phyloP scores from a whole-genome alignment of 92 coral and sea anemone species.

The Zoanthus sociatus region DNA sequence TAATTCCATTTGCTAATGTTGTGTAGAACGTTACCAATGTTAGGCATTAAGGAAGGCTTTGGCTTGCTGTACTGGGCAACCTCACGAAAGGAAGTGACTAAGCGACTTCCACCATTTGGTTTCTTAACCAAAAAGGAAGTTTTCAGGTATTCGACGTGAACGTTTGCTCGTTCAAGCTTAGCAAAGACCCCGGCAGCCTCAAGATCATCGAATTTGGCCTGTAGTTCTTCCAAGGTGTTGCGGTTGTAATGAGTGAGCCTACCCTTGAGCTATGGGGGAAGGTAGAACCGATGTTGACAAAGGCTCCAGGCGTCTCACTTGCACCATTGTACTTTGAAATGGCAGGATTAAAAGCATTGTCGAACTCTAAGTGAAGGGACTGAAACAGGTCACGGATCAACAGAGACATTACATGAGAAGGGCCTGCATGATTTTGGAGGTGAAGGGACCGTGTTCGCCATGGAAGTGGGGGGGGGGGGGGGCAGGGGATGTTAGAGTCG shows the following conservation, averaged over 20 bases:
- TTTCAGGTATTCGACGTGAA: constrained; percentile 48
- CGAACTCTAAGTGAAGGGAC: constrained; percentile 51
- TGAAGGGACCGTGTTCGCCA: constrained; percentile 7
- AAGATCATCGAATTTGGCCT: constrained; percentile 51
- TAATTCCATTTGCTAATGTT: constrained; percentile 42
- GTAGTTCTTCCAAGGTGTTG: constrained; percentile 53
- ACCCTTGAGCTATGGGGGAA: constrained; percentile 64
- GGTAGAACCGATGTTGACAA: constrained; percentile 54
- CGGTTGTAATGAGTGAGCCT: constrained; percentile 60
- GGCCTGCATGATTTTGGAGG: constrained; percentile 39
- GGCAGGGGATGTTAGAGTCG: constrained; percentile 31
- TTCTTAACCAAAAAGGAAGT: constrained; percentile 53
- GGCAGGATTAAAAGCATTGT: constrained; percentile 59
- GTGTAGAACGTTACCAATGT: constrained; percentile 49
- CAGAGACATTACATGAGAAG: constrained; percentile 30
- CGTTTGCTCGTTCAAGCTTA: constrained; percentile 65
- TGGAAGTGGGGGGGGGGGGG: not conserved
- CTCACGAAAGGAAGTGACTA: constrained; percentile 54
- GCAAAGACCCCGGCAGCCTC: constrained; percentile 43
- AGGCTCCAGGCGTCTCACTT: constrained; percentile 47
- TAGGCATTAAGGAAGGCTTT: constrained; percentile 46
- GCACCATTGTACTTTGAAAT: constrained; percentile 71
- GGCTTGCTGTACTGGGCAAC: constrained; percentile 62
- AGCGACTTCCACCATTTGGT: constrained; percentile 47
- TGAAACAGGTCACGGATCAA: constrained; percentile 57